phyloP scores from a whole-genome alignment of 2,113 vertebrate species.

The Phyllostomus discolor region DNA sequence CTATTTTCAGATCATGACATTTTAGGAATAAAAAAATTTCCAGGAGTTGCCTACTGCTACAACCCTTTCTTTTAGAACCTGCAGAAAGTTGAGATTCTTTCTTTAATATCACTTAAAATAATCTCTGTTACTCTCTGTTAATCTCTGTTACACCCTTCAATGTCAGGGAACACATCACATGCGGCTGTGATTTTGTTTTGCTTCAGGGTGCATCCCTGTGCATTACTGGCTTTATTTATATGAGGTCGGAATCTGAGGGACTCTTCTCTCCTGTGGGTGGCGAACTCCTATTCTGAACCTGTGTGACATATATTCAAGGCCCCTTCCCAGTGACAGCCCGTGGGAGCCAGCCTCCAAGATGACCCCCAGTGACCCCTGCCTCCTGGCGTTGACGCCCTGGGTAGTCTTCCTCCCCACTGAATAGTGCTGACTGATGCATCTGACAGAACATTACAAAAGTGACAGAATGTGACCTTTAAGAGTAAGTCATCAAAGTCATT shows the following conservation, averaged over 20 bases:
- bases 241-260: background rate
- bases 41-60: background rate
- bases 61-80: background rate
- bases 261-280: background rate
- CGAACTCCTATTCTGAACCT: background rate
- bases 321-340: background rate
- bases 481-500: background rate
- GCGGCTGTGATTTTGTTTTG: background rate
- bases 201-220: background rate
- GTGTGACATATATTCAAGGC: background rate
- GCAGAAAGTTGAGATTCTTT: background rate
- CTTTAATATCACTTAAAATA: background rate
- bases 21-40: background rate
- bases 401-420: background rate
- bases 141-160: background rate
- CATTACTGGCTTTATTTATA: background rate
- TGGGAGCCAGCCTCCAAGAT: too few relatives aligned
- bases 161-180: too few relatives aligned
- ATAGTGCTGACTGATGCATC: background rate
- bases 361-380: fast-evolving
- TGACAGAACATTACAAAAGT: background rate
- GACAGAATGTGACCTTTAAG: background rate
- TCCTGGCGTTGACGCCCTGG: background rate
- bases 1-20: background rate
- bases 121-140: background rate